Evolutionary conservation across 1,140 invertebrate species (phyloP).

Genomic region (Drosophila kikkawai): DNA sequence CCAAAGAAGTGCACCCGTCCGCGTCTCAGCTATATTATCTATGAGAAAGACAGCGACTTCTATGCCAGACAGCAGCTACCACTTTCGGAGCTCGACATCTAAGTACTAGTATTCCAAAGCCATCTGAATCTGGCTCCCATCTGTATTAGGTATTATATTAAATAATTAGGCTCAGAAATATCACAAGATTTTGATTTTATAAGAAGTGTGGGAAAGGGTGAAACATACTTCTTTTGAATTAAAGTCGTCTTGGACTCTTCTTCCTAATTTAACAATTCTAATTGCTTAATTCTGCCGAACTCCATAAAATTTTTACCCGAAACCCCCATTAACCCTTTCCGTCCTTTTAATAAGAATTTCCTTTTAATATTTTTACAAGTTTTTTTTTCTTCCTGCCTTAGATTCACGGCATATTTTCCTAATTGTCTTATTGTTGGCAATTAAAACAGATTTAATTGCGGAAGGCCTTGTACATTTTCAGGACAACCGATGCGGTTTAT

Average conservation of each 20-base stretch:
- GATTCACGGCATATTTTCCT: conserved; percentile 60
- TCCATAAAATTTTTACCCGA: conserved; percentile 20
- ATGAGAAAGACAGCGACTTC: conserved; percentile 23
- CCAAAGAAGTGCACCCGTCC: not conserved
- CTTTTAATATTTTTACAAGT: conserved; percentile 22
- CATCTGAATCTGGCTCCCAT: not conserved
- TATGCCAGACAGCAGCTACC: conserved; percentile 11
- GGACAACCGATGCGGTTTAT: conserved; percentile 71
- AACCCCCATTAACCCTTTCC: conserved; percentile 34
- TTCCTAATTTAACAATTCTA: not conserved
- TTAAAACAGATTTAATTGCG: conserved; percentile 69
- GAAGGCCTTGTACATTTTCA: conserved; percentile 50
- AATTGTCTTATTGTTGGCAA: conserved; percentile 73
- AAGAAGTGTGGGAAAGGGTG: no score
- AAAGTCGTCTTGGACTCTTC: no score
- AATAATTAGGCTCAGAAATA: not conserved
- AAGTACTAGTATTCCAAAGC: no score
- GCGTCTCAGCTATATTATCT: conserved; percentile 51
- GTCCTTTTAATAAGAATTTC: not conserved
- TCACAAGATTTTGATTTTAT: not conserved
- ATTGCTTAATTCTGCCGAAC: conserved; percentile 2
- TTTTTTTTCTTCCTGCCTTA: conserved; percentile 1
- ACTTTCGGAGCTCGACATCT: not conserved
- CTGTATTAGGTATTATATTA: not conserved
- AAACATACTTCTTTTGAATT: not conserved